Base-by-base conservation (phyloP, 2,113 vertebrate species). In the Aythya baeri region DNA sequence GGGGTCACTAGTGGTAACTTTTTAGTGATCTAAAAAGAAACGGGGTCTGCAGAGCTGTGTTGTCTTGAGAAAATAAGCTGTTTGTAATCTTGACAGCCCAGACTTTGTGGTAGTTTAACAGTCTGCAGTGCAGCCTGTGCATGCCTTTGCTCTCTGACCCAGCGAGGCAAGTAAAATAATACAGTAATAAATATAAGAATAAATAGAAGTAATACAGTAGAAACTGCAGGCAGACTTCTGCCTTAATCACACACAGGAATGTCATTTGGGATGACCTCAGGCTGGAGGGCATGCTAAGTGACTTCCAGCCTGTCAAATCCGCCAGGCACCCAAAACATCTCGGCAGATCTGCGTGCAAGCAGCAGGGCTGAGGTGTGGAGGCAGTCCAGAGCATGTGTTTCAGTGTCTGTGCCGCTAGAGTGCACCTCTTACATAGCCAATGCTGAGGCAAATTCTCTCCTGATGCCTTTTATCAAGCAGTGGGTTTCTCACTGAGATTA, bases 321-420 rank as follows among this genome's bases (percentile, higher is more conserved):
- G 34, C 25, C 68, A 71, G 4, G 38, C 18, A 62, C 43, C 13
- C 2, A 0, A 61, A 86, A 31, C 7, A 21, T n/a, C 54, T 67
- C 32, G 50, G 57, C 44, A 75, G 46, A 61, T 41, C 72, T 41
- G 11, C 1, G 11, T 36, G 9, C 1, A 13, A n/a, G 32, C 34
- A 16, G 15, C 31, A 36, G 36, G 29, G 17, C 32, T 38, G 54
- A 36, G 57, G 55, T 0, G 18, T 13, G 54, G 21, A 49, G 46
- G 26, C 67, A 44, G 34, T 27, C 71, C 61, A 29, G 36, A 71
- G 26, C 4, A 9, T 94, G 84, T 41, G 29, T 34, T 95, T 95
- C 76, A 80, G 63, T 50, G 78, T 20, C 61, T 9, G 16, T 44
- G 94, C 93, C 97, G 75, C 91, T 86, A 96, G 97, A 95, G 97